Evolutionary conservation across 2,797 vertebrate genomes (phyloP), one percentile per base, ranked within the genome.

Genomic region (Chloroceryle amazona): DNA sequence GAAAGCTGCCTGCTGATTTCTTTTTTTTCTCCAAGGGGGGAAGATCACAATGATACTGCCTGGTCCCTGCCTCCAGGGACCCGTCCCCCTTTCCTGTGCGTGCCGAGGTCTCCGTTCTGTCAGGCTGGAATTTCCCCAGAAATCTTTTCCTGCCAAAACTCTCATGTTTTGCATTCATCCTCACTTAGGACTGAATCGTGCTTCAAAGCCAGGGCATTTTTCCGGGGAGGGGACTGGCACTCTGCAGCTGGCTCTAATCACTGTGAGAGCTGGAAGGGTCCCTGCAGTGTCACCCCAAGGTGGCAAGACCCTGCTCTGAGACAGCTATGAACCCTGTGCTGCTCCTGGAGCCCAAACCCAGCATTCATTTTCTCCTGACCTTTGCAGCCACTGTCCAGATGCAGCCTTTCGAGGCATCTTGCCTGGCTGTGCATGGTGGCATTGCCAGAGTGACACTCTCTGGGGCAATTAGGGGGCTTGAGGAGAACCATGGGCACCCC

Each of bases 81-180:
- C 22, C 6, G 0, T 15, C 11, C 66, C 11, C 14, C 14, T 4
- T 51, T 58, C 70, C 49, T 35, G 29, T 25, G 57, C 7, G 1
- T 18, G 57, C 49, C 1, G 1, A 78, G 57, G 47, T 90, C 61
- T 67, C 26, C 1, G 0, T 71, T 78, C 89, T 67, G 76, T 86
- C 6, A 4, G 29, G 46, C 55, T 90, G 87, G 71, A 92, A 81
- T 41, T 82, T 29, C n/a, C 62, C 55, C 58, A 79, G 84, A 19
- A 76, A 37, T 25, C 49, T 41, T 33, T 42, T 68, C 74, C 78
- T 91, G 87, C 74, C 91, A 61, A 87, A 44, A 8, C 28, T 37
- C 46, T 49, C 66, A 37, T 4, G 11, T 22, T 86, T 39, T 52
- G 33, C 33, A 41, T 63, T 71, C 0, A 0, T 25, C 47, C 52